Evolutionary conservation across 1,140 invertebrate genomes (phyloP).

Genomic region (Lordiphosa collinella): DNA sequence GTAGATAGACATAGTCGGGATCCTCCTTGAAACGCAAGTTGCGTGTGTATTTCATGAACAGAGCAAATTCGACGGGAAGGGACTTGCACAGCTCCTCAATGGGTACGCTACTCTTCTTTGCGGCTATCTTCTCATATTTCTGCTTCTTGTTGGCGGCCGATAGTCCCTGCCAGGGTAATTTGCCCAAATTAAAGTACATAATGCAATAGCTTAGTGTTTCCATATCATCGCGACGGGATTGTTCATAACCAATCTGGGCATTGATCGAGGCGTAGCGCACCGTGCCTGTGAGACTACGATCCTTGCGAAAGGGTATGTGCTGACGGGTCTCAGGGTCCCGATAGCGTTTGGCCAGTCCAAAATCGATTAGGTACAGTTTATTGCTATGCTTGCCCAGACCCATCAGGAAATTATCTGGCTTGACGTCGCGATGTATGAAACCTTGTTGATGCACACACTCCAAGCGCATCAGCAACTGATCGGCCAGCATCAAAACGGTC

Average conservation of each 20-base stretch:
- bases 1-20: constrained; percentile 96
- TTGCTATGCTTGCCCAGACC: constrained; percentile 96
- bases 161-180: constrained; percentile 97
- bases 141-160: constrained; percentile 97
- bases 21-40: constrained; percentile 97
- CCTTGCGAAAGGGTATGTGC: constrained; percentile 98
- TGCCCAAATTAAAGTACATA: constrained; percentile 98
- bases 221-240: constrained; percentile 93
- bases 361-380: constrained; percentile 98
- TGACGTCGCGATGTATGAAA: constrained; percentile 98
- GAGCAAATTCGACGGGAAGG: constrained; percentile 92
- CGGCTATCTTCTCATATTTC: constrained; percentile 98
- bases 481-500: constrained; percentile 97
- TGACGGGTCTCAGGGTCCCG: constrained; percentile 92
- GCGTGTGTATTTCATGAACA: constrained; percentile 97
- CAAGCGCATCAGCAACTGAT: constrained; percentile 97
- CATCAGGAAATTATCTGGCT: constrained; percentile 99
- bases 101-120: constrained; percentile 97
- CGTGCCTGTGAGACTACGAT: constrained; percentile 97
- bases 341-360: constrained; percentile 98
- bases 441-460: constrained; percentile 98
- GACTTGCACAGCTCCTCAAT: constrained; percentile 96
- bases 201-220: constrained; percentile 98
- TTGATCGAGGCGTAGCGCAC: constrained; percentile 88
- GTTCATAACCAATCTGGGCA: constrained; percentile 89